Base-by-base conservation (phyloP, 1,140 invertebrate genomes). In the Druon quercuslanigerum region DNA sequence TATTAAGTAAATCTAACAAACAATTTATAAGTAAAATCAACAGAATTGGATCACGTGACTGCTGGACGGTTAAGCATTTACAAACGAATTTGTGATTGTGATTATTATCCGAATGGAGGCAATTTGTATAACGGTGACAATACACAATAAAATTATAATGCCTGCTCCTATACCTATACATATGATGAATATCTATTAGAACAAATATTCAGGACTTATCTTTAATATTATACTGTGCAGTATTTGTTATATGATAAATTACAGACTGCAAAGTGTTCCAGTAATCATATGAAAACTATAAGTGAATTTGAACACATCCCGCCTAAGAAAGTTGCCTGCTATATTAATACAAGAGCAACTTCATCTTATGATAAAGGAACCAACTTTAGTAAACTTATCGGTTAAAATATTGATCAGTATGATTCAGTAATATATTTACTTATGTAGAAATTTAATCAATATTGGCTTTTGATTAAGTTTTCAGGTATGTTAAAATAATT, bases 41-140 rank as follows among this genome's bases (percentile, higher is more conserved):
- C 17, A 74, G 72, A 52, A 17, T 74, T 74, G 20, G 51, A 56
- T 74, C 72, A 74, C 25, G 56, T 51, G 2, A 54, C 54, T 56
- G 72, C 51, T 46, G 51, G 72, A 14, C 11, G 54, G 13, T 33
- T 57, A 16, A 52, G 72, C 5, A n/a, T 73, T 19, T 46, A n/a
- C 2, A 46, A 16, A 40, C 17, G n/a, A 33, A 51, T 20, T 14
- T 50, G 71, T 52, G 51, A 52, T 54, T 20, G 51, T 33, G 71
- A 72, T 72, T 72, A 52, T 72, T 72, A 72, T 52, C 52, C 52
- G 16, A n/a, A 54, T 17, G 52, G 52, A 54, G 52, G 52, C 14
- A 54, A 14, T 6, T 5, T 54, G 7, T 16, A 54, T 8, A 54
- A 54, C 5, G 52, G 52, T 0, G n/a, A 16, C 52, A 54, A 3